Conservation (phyloP, 2,113 vertebrate genomes). For the Pluvianellus socialis region DNA sequence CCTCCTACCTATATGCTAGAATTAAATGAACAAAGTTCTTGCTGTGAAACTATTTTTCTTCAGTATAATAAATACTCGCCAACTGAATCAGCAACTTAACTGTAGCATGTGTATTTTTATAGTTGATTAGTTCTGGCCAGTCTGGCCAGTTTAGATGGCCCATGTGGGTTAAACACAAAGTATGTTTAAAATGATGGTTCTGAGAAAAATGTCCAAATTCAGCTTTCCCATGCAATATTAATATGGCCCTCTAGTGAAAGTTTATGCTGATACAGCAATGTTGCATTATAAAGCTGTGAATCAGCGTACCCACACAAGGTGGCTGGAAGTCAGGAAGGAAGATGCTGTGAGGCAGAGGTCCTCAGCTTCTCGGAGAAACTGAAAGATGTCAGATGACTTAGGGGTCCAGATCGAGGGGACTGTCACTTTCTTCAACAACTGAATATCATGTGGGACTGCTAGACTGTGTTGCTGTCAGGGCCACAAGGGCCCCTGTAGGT, state of each 20-base stretch:
- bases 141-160: neutral
- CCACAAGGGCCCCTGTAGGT: neutral
- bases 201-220: neutral
- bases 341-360: neutral
- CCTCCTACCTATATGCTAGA: neutral
- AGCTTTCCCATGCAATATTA: neutral
- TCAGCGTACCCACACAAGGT: neutral
- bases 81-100: neutral
- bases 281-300: neutral
- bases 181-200: neutral
- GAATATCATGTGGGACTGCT: rapidly evolving
- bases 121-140: neutral
- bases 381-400: neutral
- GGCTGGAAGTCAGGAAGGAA: neutral
- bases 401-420: neutral
- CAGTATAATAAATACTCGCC: neutral
- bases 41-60: neutral
- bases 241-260: neutral
- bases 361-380: neutral
- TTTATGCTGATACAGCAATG: neutral
- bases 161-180: neutral
- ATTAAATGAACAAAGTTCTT: neutral
- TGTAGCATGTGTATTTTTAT: neutral
- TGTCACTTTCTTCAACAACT: neutral
- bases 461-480: neutral